Evolutionary conservation across 2,888 invertebrate genomes (phyloP), one percentile per base, ranked within the genome.

Genomic region (Rotaria sp.): DNA sequence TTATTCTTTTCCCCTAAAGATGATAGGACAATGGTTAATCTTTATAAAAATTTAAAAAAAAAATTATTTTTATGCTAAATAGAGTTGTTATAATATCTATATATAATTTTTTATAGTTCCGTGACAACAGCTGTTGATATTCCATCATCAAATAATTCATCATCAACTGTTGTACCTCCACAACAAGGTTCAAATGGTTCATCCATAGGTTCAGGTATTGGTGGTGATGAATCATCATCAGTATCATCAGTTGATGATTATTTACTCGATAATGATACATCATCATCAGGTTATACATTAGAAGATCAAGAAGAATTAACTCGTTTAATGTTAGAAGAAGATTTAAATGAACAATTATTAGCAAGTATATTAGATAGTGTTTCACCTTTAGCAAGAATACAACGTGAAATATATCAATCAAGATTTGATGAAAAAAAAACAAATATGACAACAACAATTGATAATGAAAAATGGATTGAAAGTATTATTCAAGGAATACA

Each of bases 391-490:
- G 67, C 35, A 35, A 35, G 21, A 67, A 67, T 67, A 3, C 67
- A 67, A 30, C 67, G 35, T 67, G 67, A 67, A 30, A 18, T 67
- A 13, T 35, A 18, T 18, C 35, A 35, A 67, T 21, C 30, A 4
- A 67, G 15, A 67, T 67, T 35, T 2, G 38, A 67, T 67, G 67
- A 67, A 7, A 59, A 59, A 67, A 35, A 21, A n/a, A n/a, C 45
- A 80, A 45, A 45, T 26, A 45, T 45, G 13, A 45, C 80, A 80
- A 45, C 45, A 45, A 80, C 45, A 45, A 45, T 41, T n/a, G 45
- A 80, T 15, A 45, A 80, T 80, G 80, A 45, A 13, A 80, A 80
- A 80, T 80, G 80, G 80, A n/a, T 80, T n/a, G n/a, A 80, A 80
- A 45, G 45, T 21, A 80, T 67, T 38, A 67, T 67, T 35, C 35